These are phyloP conservation scores for Eurytoma californica DNA, from an alignment of 2,888 invertebrate species.

Conservation along the genomic window DNA sequence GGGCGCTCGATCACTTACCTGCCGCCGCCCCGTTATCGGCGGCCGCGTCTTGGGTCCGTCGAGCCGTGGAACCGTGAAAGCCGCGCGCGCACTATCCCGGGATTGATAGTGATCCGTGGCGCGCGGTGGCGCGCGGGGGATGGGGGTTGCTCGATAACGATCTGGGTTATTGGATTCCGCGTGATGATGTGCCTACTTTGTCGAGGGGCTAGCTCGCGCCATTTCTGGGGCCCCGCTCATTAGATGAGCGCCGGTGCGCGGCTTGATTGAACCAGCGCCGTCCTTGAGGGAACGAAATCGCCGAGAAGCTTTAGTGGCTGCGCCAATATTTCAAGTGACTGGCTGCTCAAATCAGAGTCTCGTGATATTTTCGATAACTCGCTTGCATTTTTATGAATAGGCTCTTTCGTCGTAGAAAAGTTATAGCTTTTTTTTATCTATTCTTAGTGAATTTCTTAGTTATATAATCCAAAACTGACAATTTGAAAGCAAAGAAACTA, in stretches of 20 bases:
- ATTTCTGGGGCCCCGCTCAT: conserved; percentile 23
- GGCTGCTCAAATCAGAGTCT: no score
- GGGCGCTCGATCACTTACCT: no score
- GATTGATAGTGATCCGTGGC: conserved; percentile 35
- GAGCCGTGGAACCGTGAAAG: conserved; percentile 28
- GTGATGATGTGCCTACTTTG: conserved; percentile 45
- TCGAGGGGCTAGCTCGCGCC: conserved; percentile 2
- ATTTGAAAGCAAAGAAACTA: no score
- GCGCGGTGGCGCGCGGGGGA: neutral
- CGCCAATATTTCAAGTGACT: no score
- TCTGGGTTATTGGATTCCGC: conserved; percentile 47
- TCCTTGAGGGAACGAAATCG: no score
- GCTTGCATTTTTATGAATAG: no score
- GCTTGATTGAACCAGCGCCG: conserved; percentile 29
- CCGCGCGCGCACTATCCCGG: neutral
- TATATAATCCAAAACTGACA: no score
- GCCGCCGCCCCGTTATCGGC: neutral
- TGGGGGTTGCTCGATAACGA: conserved; percentile 39
- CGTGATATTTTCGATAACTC: no score
- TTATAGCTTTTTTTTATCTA: no score
- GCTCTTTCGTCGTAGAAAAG: no score
- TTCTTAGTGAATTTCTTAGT: no score
- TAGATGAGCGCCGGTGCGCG: conserved; percentile 14
- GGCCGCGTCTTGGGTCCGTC: conserved; percentile 1
- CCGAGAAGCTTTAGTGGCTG: no score